Evolutionary conservation across 1,140 invertebrate genomes (phyloP), one percentile per base, ranked within the genome.

Genomic region (Drosophila littoralis): DNA sequence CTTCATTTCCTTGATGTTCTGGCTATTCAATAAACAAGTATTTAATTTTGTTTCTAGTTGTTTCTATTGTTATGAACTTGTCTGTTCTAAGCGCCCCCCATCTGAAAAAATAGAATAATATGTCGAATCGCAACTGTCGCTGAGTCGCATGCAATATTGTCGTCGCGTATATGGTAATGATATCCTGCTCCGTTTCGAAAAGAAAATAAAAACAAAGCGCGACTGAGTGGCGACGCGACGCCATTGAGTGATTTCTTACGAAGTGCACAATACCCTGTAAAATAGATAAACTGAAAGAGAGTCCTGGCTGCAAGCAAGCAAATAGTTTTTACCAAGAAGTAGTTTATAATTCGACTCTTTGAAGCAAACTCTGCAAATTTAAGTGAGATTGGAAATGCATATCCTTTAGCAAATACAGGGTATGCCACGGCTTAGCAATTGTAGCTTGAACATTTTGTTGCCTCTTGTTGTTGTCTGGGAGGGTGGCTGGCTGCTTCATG

Each of bases 101-200:
- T 35, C 51, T 40, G 38, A 55, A 61, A 57, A 7, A 36, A 61
- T 6, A 45, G 45, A 43, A 45, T 35, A 63, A 64, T 46, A 42
- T 57, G 57, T 61, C 33, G 71, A 61, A 75, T 84, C 80, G 80
- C 73, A 66, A 74, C 45, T 65, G 48, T 42, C 57, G 35, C 61
- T 52, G 22, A 59, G 64, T 77, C 76, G 65, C 70, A 77, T 80
- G 84, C 84, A 81, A 67, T 82, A 86, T 82, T 79, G 67, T 64
- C 78, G 75, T 61, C 76, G 76, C 68, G 48, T 79, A 36, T 54
- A 76, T 91, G 89, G 84, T 91, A 91, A 91, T 91, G 79, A 91
- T 86, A 89, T 91, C 79, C 89, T 76, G 66, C 69, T 75, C 59
- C 55, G 67, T n/a, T 63, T n/a, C 65, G 51, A 32, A 67, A 57